Evolutionary conservation across 2,888 invertebrate genomes (phyloP), one percentile per base, ranked within the genome.

Genomic region (Gerris lacustris): DNA sequence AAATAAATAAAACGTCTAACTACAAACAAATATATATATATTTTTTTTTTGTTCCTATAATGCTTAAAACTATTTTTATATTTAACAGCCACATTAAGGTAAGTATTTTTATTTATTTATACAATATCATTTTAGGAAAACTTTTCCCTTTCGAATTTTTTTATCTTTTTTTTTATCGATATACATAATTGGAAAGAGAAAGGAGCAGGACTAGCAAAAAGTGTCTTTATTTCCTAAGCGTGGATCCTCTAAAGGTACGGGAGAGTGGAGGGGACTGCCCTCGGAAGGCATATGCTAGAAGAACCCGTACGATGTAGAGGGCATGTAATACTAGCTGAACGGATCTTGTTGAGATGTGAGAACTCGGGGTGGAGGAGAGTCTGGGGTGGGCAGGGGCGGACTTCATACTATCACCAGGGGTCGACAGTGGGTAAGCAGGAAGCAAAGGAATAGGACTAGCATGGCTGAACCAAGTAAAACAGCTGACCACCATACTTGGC

Each of bases 291-390:
- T 55, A 55, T 64, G 64, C 64, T 64, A 64, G 64, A 64, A 64
- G 64, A 64, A 64, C 64, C 64, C 64, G 64, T 64, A 64, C 64
- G 64, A 64, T n/a, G 64, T 64, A 31, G 64, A 64, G 17, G 64
- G 64, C 64, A 64, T 64, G 64, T 64, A 64, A 64, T 64, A 64
- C 64, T 64, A 64, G 64, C 64, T 64, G 64, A 64, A 64, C 1
- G 64, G 64, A 64, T 64, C 64, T 64, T 64, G 64, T 5, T 64
- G 64, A n/a, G 64, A 18, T 64, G 64, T n/a, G 7, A 64, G 64
- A 31, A 64, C 64, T n/a, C 64, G 64, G 17, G 64, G 64, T n/a
- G 31, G 64, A n/a, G 64, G 64, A n/a, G 64, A 64, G 7, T 64
- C 64, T 18, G 64, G 64, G 11, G 64, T n/a, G 17, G 64, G 64